A percentile compares a stretch with the other conserved stretches of the same genome.
Evolutionary conservation across 2,113 vertebrate species (phyloP).

Genomic region (Vulpes lagopus): DNA sequence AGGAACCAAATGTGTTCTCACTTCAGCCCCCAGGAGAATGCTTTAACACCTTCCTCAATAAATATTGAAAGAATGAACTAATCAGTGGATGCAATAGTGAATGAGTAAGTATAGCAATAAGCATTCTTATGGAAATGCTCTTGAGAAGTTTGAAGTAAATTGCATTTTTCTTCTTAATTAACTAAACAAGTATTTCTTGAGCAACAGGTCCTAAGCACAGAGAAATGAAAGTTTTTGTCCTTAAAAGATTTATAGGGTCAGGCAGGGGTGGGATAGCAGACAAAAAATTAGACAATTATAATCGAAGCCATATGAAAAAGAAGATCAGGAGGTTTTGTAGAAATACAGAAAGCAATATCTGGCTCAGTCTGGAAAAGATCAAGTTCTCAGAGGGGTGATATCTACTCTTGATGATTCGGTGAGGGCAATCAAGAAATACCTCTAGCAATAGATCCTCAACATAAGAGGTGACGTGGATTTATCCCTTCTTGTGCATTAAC

Average conservation of each 20-base stretch:
- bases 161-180: background rate
- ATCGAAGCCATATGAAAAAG: background rate
- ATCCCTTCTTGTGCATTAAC: background rate
- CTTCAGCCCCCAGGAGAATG: background rate
- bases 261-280: background rate
- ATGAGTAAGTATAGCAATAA: background rate
- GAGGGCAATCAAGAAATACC: background rate
- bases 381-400: background rate
- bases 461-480: background rate
- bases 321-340: background rate
- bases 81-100: background rate
- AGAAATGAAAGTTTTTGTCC: background rate
- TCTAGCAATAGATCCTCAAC: background rate
- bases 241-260: background rate
- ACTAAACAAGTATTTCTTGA: conserved; percentile 40
- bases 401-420: background rate
- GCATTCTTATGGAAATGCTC: background rate
- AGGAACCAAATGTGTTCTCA: background rate
- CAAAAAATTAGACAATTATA: background rate
- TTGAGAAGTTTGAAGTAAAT: background rate
- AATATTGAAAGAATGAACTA: conserved; percentile 10
- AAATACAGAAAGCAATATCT: background rate
- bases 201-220: background rate
- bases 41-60: background rate
- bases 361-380: background rate